Conservation (phyloP, 1,140 invertebrate species). For the Camponotus vicinus region DNA sequence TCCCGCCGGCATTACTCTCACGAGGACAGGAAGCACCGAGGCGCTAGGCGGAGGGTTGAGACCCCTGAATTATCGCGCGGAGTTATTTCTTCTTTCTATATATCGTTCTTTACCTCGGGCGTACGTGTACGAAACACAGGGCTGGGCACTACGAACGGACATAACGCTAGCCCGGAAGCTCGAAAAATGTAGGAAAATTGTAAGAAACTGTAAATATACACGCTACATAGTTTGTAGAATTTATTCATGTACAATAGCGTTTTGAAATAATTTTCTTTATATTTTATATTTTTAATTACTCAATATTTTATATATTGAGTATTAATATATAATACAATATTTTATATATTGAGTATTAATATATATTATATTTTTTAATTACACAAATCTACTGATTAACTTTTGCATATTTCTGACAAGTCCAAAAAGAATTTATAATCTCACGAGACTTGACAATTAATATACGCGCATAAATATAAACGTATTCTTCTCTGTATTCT, state of each 20-base stretch:
- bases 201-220: background rate
- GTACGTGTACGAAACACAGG: slow-evolving; percentile 32
- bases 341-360: too few relatives aligned
- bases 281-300: background rate
- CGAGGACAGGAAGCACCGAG: slow-evolving; percentile 58
- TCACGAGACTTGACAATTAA: background rate
- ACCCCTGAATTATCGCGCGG: slow-evolving; percentile 74
- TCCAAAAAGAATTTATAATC: background rate
- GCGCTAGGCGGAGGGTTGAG: slow-evolving; percentile 52
- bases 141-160: slow-evolving; percentile 2
- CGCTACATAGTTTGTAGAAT: background rate
- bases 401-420: background rate
- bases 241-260: background rate
- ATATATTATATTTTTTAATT: background rate
- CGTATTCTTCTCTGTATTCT: too few relatives aligned
- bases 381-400: background rate
- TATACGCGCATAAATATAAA: background rate
- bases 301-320: background rate
- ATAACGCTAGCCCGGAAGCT: background rate
- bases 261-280: background rate
- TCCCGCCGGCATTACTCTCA: slow-evolving; percentile 47
- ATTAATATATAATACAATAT: too few relatives aligned
- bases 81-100: slow-evolving; percentile 73
- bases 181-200: slow-evolving; percentile 8
- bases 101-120: slow-evolving; percentile 51